These are phyloP conservation scores for Orthonevra nobilis DNA, from an alignment of 2,888 invertebrate genomes.

Conservation along the genomic window DNA sequence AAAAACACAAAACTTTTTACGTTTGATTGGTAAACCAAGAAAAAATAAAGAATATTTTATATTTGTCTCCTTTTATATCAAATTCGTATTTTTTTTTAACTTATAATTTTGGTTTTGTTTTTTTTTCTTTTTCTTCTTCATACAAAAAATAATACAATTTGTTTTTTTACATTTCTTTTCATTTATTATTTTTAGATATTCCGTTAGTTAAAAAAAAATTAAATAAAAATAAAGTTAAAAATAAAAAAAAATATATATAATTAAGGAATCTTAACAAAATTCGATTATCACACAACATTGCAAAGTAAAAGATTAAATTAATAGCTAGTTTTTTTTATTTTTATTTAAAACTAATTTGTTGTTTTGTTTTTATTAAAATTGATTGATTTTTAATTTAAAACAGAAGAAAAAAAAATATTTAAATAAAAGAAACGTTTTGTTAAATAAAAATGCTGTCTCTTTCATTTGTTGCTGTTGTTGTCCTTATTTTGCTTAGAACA, in stretches of 20 bases:
- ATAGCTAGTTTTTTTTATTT: conserved; percentile 59
- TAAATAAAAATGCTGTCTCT: conserved; percentile 49
- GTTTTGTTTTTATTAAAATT: conserved; percentile 27
- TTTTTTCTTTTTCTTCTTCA: conserved; percentile 50
- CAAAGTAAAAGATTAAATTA: conserved; percentile 71
- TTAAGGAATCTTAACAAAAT: conserved; percentile 71
- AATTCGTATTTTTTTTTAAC: conserved; percentile 35
- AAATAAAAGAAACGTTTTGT: too few relatives aligned
- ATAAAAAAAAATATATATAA: conserved; percentile 66
- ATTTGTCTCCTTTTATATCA: conserved; percentile 46
- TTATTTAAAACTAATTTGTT: conserved; percentile 61
- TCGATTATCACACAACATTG: conserved; percentile 79
- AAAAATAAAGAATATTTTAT: conserved; percentile 61
- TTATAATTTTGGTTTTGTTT: conserved; percentile 33
- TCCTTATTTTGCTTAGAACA: conserved; percentile 31
- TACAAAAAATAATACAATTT: conserved; percentile 71
- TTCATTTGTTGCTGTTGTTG: conserved; percentile 45
- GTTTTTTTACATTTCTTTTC: conserved; percentile 31
- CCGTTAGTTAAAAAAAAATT: conserved; percentile 32
- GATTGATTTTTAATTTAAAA: conserved; percentile 15
- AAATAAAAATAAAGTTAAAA: conserved; percentile 36
- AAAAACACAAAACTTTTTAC: conserved; percentile 46
- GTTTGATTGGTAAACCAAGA: conserved; percentile 53
- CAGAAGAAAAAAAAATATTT: too few relatives aligned
- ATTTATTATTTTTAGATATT: conserved; percentile 29